Evolutionary conservation across 2,888 invertebrate genomes (phyloP), one percentile per base, ranked within the genome.

Genomic region (Mythimna ferrago): DNA sequence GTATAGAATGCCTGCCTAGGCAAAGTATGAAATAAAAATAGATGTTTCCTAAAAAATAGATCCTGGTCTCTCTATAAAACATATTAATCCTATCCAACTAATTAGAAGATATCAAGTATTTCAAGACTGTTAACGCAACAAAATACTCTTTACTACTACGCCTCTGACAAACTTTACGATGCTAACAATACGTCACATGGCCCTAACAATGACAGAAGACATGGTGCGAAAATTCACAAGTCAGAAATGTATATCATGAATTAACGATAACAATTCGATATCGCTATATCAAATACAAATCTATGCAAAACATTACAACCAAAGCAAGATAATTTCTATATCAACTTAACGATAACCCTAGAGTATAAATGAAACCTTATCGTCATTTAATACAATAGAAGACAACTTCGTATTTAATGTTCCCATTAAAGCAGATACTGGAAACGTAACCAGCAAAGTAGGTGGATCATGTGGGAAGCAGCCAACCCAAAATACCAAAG

Each of bases 401-500:
- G 32, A 72, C 65, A 65, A 73, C 62, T 66, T 57, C 58, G 44
- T 51, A 73, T 70, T 80, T 53, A 72, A 71, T 77, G 69, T 80
- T 71, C 69, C 74, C 73, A 65, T 67, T 77, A 60, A 77, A 66
- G 63, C 58, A 71, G 32, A 64, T 57, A 60, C 48, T 62, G 32
- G 62, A 48, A 72, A 65, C 63, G 62, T 66, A 62, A 71, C 68
- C 61, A 70, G 63, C 60, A 51, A 73, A 66, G 69, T 77, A 85
- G 69, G 74, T 74, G 66, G 66, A 41, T 44, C 41, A 75, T 77
- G 84, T 83, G 77, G 77, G 86, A 64, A 62, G 71, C 41, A 56
- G 63, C 71, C 57, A 83, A 74, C 53, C 71, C 66, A 78, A 73
- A 80, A 83, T 74, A 65, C 62, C 58, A 61, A 35, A 69, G 69